Evolutionary conservation across 2,797 vertebrate species (phyloP).

Genomic region (Coendou prehensilis): DNA sequence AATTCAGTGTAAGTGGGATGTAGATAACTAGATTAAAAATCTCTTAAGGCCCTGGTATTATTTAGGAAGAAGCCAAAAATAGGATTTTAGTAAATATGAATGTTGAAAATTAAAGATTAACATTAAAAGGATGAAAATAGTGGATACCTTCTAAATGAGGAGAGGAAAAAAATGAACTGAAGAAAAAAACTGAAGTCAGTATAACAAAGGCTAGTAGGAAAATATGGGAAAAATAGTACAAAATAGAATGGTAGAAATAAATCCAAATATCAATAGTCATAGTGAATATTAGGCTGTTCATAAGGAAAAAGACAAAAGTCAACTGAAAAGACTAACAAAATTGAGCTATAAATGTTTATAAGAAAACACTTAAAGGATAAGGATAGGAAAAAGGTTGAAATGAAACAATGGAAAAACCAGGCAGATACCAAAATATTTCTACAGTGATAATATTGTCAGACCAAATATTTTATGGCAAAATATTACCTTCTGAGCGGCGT

Average conservation of each 20-base stretch:
- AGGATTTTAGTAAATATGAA: slow-evolving; percentile 23
- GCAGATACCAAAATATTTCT: background rate
- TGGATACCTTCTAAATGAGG: background rate
- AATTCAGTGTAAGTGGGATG: background rate
- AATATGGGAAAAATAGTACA: background rate
- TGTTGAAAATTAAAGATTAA: slow-evolving; percentile 57
- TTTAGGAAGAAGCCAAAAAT: slow-evolving; percentile 35
- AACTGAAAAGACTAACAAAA: background rate
- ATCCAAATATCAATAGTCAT: background rate
- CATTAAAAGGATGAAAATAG: background rate
- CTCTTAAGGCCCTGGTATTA: background rate
- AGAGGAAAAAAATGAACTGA: slow-evolving; percentile 21
- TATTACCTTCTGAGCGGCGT: background rate
- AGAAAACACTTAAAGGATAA: background rate
- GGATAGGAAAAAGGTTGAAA: background rate
- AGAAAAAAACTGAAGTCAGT: background rate
- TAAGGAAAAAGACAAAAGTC: background rate
- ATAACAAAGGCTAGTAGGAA: background rate
- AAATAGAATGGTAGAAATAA: slow-evolving; percentile 31
- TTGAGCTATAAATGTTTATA: background rate
- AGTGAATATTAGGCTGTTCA: slow-evolving; percentile 6
- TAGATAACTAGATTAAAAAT: slow-evolving; percentile 25
- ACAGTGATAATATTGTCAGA: background rate
- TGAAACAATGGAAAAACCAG: background rate
- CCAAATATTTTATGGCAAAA: background rate